A percentile compares a stretch with the other conserved stretches of the same genome.
Evolutionary conservation across 1,140 invertebrate genomes (phyloP).

Genomic region (Drosophila prosaltans): DNA sequence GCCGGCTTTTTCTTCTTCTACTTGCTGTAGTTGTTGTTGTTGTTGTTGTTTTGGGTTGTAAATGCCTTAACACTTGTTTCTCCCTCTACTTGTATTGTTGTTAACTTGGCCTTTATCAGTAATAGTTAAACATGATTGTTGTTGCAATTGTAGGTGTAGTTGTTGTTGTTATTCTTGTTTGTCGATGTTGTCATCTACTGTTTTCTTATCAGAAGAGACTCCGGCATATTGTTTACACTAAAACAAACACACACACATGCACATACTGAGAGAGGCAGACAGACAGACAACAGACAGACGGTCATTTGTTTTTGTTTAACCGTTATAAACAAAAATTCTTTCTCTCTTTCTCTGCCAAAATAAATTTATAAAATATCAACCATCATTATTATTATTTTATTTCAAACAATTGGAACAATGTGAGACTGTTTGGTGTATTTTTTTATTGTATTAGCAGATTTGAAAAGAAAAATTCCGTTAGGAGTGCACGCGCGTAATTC

Average conservation of each 20-base stretch:
- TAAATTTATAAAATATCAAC: too few relatives aligned
- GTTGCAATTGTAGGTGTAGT: background rate
- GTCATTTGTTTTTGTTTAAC: background rate
- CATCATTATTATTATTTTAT: too few relatives aligned
- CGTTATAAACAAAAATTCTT: conserved; percentile 39
- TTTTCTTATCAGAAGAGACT: conserved; percentile 54
- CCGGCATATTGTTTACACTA: conserved; percentile 36
- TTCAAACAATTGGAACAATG: too few relatives aligned
- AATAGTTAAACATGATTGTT: conserved; percentile 5
- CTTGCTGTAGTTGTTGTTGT: background rate
- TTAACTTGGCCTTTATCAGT: conserved; percentile 13
- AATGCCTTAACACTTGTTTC: conserved; percentile 2
- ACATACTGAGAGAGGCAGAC: conserved; percentile 17
- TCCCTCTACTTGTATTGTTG: conserved; percentile 9
- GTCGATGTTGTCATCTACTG: conserved; percentile 30
- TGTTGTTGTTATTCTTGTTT: too few relatives aligned
- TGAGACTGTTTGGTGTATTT: too few relatives aligned
- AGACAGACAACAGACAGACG: conserved; percentile 18
- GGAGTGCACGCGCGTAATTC: too few relatives aligned
- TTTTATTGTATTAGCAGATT: too few relatives aligned
- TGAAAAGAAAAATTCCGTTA: too few relatives aligned
- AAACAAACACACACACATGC: conserved; percentile 34
- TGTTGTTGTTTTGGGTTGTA: conserved; percentile 14
- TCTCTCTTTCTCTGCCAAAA: background rate
- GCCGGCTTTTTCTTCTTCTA: conserved; percentile 1